A percentile compares a stretch with the other conserved stretches of the same genome.
Conservation (phyloP, 2,797 vertebrate species). For the Odontamblyopus rebecca region DNA sequence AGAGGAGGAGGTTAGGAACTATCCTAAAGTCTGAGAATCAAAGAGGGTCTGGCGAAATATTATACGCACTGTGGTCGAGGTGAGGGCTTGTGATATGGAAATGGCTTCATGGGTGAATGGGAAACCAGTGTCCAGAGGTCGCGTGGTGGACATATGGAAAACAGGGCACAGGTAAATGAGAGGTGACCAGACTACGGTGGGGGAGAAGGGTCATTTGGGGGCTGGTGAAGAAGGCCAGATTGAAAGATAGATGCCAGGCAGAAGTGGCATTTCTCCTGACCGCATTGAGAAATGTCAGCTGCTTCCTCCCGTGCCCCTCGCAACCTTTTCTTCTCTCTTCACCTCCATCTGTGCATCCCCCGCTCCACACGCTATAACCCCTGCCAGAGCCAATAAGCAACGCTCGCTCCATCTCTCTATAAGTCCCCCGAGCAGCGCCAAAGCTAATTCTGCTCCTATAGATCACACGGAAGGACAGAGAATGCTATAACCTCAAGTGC, state of each 20-base stretch:
- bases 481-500: not conserved
- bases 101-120: conserved; percentile 46
- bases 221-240: conserved; percentile 33
- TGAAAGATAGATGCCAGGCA: conserved; percentile 59
- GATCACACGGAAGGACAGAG: conserved; percentile 57
- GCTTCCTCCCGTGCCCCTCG: conserved; percentile 51
- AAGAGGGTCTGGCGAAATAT: conserved; percentile 57
- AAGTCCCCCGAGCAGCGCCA: conserved; percentile 57
- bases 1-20: conserved; percentile 29
- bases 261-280: conserved; percentile 65
- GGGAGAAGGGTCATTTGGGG: conserved; percentile 38
- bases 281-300: conserved; percentile 70
- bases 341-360: conserved; percentile 56
- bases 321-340: conserved; percentile 70
- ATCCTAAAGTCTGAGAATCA: conserved; percentile 52
- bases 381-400: conserved; percentile 40
- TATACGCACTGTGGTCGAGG: conserved; percentile 41
- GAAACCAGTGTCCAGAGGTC: conserved; percentile 58
- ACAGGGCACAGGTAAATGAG: conserved; percentile 38
- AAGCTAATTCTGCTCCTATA: conserved; percentile 60
- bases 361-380: conserved; percentile 64
- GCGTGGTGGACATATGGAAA: conserved; percentile 41
- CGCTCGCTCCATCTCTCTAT: conserved; percentile 37
- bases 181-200: conserved; percentile 28
- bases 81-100: conserved; percentile 67